Conservation (phyloP, 2,797 vertebrate genomes). For the Enteromius radiatus region DNA sequence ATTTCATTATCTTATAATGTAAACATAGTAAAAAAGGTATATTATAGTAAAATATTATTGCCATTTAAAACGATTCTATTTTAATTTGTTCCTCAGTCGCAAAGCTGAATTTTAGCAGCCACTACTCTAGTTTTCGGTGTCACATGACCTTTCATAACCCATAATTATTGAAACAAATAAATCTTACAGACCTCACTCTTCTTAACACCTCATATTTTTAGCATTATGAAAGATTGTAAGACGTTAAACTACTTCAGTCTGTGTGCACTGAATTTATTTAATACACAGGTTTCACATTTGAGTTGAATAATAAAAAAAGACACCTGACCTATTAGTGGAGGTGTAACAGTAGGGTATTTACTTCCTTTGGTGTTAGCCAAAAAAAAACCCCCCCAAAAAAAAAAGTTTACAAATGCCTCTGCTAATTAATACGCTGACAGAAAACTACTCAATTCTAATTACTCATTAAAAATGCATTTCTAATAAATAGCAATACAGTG, state of each 20-base stretch:
- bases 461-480: conserved; percentile 53
- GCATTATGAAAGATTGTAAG: not conserved
- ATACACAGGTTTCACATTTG: too few relatives aligned
- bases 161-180: too few relatives aligned
- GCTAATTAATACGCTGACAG: conserved; percentile 37
- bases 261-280: too few relatives aligned
- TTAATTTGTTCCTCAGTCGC: not conserved
- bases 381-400: conserved; percentile 56
- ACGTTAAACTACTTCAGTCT: too few relatives aligned
- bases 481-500: conserved; percentile 51
- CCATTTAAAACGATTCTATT: not conserved
- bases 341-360: conserved; percentile 73
- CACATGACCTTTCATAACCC: not conserved
- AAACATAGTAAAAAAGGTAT: too few relatives aligned
- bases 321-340: too few relatives aligned
- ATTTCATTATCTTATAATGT: too few relatives aligned
- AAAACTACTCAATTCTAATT: conserved; percentile 50
- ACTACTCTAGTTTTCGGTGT: not conserved
- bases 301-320: conserved; percentile 34
- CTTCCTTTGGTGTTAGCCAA: conserved; percentile 80
- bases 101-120: not conserved
- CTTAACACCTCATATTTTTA: not conserved
- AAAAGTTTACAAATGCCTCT: conserved; percentile 53
- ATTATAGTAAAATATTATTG: not conserved
- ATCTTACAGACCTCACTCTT: not conserved